Evolutionary conservation across 2,888 invertebrate species (phyloP), one percentile per base, ranked within the genome.

Genomic region (Caenorhabditis wallacei): DNA sequence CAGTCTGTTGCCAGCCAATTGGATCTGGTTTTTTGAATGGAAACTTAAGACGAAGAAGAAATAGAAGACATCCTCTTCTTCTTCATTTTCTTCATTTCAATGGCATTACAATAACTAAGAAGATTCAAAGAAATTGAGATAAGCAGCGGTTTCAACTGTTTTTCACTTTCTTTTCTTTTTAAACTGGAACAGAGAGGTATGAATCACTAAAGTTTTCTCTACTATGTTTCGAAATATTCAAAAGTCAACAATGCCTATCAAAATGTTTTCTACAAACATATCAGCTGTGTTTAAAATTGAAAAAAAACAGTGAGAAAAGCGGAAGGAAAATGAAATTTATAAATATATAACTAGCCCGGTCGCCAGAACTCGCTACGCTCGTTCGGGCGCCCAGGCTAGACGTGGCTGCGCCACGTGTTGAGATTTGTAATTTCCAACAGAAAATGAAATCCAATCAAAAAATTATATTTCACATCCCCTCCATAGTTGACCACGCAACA

Each of bases 21-120:
- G 78, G 69, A 78, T 78, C 78, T 78, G 69, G 78, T 78, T 78
- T 78, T 78, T 78, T n/a, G 18, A 46, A 56, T 56, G 40, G 56
- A 56, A 56, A 43, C 69, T 56, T 57, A 69, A 56, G 46, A 43
- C 30, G 48, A 64, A 48, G 48, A 13, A 30, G 64, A 51, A 64
- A 64, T 20, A 46, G 64, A 74, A 66, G 64, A 56, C 40, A n/a
- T n/a, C 51, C 13, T 48, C 63, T 57, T 59, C 30, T 26, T 59
- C 40, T 40, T 56, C 30, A 16, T 56, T 22, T 40, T 59, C 40
- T 20, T 35, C 30, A 59, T 59, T 59, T 22, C 1, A 63, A 43
- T 63, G 26, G 63, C 63, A 63, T 63, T 61, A 61, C 71, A 59
- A 56, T 43, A 43, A 72, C 30, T 3, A 30, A 30, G 3, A 24